Base-by-base conservation (phyloP, 2,797 vertebrate species). In the Trachurus trachurus region DNA sequence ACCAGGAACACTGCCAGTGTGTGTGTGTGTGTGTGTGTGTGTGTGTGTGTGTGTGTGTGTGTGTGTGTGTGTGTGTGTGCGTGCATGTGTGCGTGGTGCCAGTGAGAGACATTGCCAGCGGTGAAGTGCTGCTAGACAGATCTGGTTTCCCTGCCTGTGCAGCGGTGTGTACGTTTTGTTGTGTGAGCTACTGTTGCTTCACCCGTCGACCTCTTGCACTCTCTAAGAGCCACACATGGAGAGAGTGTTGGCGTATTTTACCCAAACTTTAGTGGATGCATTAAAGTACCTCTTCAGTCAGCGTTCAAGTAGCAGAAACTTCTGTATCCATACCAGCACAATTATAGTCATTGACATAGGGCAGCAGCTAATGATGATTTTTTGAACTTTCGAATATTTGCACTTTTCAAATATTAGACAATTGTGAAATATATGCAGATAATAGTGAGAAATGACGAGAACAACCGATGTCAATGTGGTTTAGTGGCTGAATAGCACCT, bases 61-160 rank as follows among this genome's bases (percentile, higher is more conserved):
- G 71, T 74, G 65, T 71, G 74, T 69, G 74, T 66, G 56, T 61
- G 76, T 67, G 77, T 74, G 75, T 71, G 71, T 84, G 31, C 26
- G 26, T 26, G 26, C 26, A 26, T 26, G 26, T 26, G 26, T 26
- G 26, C 26, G 3, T 74, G 57, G 79, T 92, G 87, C 81, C 87
- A 89, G 76, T 76, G 49, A 78, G 84, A 86, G 85, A 81, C 77
- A 42, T 83, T 88, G 88, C 86, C 86, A 90, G 80, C 16, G 53
- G 70, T 89, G 85, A 89, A 86, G 82, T 87, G 86, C 67, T 87
- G 76, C 82, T 76, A 80, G 74, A 83, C 75, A 72, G 90, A 92
- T 93, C 86, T 87, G 74, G 89, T 91, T 93, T 92, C 88, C 61
- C 37, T 78, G 83, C 59, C 71, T 45, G 57, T 78, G 77, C 73